A percentile compares a stretch with the other conserved stretches of the same genome.
Evolutionary conservation across 2,797 vertebrate species (phyloP).

Genomic region (Alca torda): DNA sequence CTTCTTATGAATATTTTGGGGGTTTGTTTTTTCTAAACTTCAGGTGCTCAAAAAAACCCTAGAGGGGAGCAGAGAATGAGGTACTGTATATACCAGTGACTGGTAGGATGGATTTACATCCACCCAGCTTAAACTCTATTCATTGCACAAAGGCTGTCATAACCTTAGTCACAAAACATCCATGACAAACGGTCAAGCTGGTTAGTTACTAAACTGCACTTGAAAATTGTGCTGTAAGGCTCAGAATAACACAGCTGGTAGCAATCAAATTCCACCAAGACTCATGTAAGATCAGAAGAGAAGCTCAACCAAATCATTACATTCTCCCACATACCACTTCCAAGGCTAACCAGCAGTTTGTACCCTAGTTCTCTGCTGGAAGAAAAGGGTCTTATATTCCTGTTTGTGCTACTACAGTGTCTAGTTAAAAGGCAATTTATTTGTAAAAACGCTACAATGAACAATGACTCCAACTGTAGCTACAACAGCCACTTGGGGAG

Average conservation of each 20-base stretch:
- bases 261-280: neutral
- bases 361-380: neutral
- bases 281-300: neutral
- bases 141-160: neutral
- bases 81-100: neutral
- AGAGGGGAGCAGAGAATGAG: neutral
- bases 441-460: neutral
- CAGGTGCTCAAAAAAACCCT: neutral
- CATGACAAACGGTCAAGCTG: neutral
- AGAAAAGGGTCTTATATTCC: neutral
- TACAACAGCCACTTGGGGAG: neutral
- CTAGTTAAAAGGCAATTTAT: neutral
- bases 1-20: fast-evolving
- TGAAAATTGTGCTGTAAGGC: neutral
- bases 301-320: neutral
- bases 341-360: neutral
- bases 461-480: neutral
- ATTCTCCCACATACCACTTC: neutral
- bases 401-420: neutral
- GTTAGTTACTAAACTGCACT: neutral
- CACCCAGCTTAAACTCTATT: neutral
- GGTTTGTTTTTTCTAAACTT: neutral
- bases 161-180: neutral
- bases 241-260: neutral
- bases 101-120: neutral